Evolutionary conservation across 1,140 invertebrate species (phyloP).

Genomic region (Drosophila mauritiana): DNA sequence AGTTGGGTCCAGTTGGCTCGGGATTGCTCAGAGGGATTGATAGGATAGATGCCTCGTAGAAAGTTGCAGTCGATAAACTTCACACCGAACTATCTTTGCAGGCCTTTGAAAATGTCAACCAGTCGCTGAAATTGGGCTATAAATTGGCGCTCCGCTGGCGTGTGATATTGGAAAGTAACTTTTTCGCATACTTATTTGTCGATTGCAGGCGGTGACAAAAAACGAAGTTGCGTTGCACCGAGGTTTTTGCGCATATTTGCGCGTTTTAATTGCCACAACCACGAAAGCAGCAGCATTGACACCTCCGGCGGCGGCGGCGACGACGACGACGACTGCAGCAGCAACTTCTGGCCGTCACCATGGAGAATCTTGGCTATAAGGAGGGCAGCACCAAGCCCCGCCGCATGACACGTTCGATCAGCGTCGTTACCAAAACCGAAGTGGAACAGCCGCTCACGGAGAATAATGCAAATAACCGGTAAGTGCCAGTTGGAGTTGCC

Average conservation of each 20-base stretch:
- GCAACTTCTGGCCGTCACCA: conserved; percentile 53
- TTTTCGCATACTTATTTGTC: conserved; percentile 39
- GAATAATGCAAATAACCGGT: conserved; percentile 84
- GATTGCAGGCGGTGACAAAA: conserved; percentile 25
- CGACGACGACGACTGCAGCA: conserved; percentile 25
- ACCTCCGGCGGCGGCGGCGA: conserved; percentile 7
- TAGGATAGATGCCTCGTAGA: conserved; percentile 11
- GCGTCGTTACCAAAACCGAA: conserved; percentile 84
- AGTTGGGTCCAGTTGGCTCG: conserved; percentile 20
- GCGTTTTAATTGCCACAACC: conserved; percentile 65
- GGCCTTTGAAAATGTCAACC: conserved; percentile 22
- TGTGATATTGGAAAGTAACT: conserved; percentile 48
- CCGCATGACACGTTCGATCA: conserved; percentile 83
- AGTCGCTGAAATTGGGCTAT: conserved; percentile 47
- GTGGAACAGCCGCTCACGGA: conserved; percentile 81
- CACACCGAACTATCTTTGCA: conserved; percentile 21
- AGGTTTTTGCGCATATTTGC: conserved; percentile 68
- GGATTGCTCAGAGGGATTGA: conserved; percentile 2
- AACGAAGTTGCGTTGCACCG: conserved; percentile 35
- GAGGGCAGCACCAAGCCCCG: conserved; percentile 83
- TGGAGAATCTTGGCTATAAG: conserved; percentile 84
- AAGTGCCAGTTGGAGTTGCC: conserved; percentile 62
- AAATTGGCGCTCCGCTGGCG: conserved; percentile 50
- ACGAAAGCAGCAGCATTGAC: conserved; percentile 29
- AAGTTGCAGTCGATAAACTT: conserved; percentile 1